Conservation (phyloP, 2,113 vertebrate genomes). For the Ctenomys sociabilis region DNA sequence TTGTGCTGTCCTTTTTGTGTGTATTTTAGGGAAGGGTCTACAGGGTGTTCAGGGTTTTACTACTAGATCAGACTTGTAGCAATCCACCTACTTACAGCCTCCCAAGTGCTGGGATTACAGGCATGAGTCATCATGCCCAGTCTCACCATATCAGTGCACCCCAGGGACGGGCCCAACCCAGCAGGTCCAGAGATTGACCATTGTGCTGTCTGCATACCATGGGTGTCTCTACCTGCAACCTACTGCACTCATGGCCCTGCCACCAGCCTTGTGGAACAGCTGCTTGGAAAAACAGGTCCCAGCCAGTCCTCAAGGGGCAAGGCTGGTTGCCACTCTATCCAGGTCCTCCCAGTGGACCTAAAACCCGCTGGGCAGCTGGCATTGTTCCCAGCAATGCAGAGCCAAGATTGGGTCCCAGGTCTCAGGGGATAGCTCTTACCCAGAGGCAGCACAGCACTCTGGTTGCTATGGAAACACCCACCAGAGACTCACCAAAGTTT, state of each 20-base stretch:
- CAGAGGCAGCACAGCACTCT: slow-evolving; percentile 58
- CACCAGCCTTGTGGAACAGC: background rate
- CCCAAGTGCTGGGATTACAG: too few species aligned
- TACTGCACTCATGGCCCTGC: background rate
- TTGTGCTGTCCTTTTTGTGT: background rate
- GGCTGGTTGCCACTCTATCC: background rate
- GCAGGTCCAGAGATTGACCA: too few species aligned
- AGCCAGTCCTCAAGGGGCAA: background rate
- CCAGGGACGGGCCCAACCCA: too few species aligned
- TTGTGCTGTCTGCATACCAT: too few species aligned
- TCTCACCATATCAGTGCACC: too few species aligned
- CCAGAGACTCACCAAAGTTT: slow-evolving; percentile 74
- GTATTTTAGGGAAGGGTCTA: too few species aligned
- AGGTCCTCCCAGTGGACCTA: background rate
- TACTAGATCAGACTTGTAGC: too few species aligned
- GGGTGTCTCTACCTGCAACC: background rate
- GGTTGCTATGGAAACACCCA: slow-evolving; percentile 85
- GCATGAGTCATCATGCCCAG: too few species aligned
- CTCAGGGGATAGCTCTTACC: slow-evolving; percentile 69
- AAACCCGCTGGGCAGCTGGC: background rate
- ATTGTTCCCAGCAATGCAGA: background rate
- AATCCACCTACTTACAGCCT: too few species aligned
- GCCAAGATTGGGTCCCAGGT: background rate
- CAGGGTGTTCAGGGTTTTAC: too few species aligned
- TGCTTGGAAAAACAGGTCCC: slow-evolving; percentile 3